A percentile compares a stretch with the other conserved stretches of the same genome.
Conservation (phyloP, 2,113 vertebrate genomes). For the Peromyscus leucopus region DNA sequence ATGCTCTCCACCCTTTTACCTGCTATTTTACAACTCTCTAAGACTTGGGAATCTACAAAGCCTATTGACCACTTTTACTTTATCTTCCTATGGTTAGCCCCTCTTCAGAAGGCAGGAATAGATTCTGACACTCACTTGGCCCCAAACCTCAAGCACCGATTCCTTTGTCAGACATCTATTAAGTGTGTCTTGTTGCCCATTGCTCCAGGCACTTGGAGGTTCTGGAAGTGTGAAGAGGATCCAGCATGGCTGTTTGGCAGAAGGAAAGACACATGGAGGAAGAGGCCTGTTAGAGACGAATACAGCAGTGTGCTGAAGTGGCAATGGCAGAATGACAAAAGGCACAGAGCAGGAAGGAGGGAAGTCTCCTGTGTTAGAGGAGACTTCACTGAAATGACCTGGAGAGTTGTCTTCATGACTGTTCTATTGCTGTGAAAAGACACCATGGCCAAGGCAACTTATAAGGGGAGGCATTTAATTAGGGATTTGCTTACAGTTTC, state of each 20-base stretch:
- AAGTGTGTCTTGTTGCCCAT: background rate
- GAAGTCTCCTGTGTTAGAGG: background rate
- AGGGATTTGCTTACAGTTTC: background rate
- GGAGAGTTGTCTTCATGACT: background rate
- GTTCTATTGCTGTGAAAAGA: background rate
- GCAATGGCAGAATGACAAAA: background rate
- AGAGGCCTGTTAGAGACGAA: background rate
- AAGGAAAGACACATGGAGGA: background rate
- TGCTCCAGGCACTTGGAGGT: background rate
- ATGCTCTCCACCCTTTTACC: background rate
- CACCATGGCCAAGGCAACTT: background rate
- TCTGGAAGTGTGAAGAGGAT: background rate
- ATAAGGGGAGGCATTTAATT: background rate
- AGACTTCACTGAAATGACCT: background rate
- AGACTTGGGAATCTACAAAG: background rate
- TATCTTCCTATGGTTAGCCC: background rate
- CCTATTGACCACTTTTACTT: background rate
- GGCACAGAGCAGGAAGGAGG: background rate
- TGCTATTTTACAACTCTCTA: constrained; percentile 8
- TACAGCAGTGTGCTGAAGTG: background rate
- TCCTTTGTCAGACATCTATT: background rate
- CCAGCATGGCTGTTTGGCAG: background rate
- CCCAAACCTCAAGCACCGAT: background rate
- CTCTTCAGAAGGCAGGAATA: background rate
- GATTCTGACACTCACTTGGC: background rate